Evolutionary conservation across 2,888 invertebrate genomes (phyloP).

Genomic region (Pocota personata): DNA sequence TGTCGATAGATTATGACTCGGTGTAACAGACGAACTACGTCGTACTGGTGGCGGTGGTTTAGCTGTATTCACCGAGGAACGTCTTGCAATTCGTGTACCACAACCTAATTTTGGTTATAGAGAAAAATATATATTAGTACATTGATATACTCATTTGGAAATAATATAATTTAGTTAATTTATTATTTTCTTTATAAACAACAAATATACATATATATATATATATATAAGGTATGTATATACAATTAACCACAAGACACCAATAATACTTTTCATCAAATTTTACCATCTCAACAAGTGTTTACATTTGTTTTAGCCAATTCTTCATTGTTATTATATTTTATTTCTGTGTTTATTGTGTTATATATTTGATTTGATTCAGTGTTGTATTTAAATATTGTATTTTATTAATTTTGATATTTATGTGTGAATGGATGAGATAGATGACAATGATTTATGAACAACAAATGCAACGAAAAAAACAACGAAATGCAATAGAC

Average conservation of each 20-base stretch:
- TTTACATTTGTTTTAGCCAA: slow-evolving; percentile 43
- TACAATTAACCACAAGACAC: slow-evolving; percentile 70
- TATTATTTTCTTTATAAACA: slow-evolving; percentile 2
- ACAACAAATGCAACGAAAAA: slow-evolving; percentile 54
- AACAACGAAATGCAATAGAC: slow-evolving; percentile 21
- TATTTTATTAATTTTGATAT: slow-evolving; percentile 52
- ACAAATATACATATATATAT: slow-evolving; percentile 52
- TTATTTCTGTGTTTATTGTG: slow-evolving; percentile 24
- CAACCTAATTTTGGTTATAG: slow-evolving; percentile 75
- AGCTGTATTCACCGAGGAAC: slow-evolving; percentile 82
- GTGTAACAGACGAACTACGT: slow-evolving; percentile 87
- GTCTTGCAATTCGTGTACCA: slow-evolving; percentile 81
- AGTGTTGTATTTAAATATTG: slow-evolving; percentile 17
- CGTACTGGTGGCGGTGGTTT: slow-evolving; percentile 93
- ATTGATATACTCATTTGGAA: slow-evolving; percentile 2
- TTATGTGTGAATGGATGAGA: slow-evolving; percentile 37
- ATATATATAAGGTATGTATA: slow-evolving; percentile 42
- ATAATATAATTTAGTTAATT: slow-evolving; percentile 2
- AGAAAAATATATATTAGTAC: slow-evolving; percentile 47
- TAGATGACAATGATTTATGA: slow-evolving; percentile 61
- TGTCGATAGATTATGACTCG: slow-evolving; percentile 80
- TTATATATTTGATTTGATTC: slow-evolving; percentile 7
- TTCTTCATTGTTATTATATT: slow-evolving; percentile 8
- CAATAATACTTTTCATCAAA: slow-evolving; percentile 53
- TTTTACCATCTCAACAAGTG: slow-evolving; percentile 59